Base-by-base conservation (phyloP, 2,888 invertebrate genomes). In the Ferdinandea cuprea region DNA sequence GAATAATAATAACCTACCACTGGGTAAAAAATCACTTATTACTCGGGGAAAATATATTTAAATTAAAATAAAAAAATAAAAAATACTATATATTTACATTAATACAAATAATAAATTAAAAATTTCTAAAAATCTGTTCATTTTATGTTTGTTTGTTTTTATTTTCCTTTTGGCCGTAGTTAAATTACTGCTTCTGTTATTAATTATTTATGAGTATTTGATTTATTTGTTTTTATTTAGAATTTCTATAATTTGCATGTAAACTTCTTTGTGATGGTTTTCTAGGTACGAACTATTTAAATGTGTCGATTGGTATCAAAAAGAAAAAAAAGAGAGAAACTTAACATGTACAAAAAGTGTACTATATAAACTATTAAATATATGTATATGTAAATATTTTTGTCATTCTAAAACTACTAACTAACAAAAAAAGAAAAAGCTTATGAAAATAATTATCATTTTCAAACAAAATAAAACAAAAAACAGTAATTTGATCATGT, bases 1-100 rank as follows among this genome's bases (percentile, higher is more conserved):
- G 13, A 71, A 63, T 8, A 56, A 76, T 50, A 37, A 52, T 50
- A 76, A 71, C 48, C 17, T 69, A 78, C 52, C 59, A 76, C 78
- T 85, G 85, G 86, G 86, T 87, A 86, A 85, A 87, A 88, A 88
- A 87, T 88, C 87, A 87, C 88, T 89, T 88, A 89, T 86, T 85
- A 85, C 71, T 35, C n/a, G 7, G 48, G 8, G 66, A 58, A 52
- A 72, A 46, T 61, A 77, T 56, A 48, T 61, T 59, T 76, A 40
- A 50, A 42, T 58, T 66, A 40, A 61, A 44, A 30, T n/a, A 71
- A 50, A 19, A 30, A 21, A 72, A 69, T 40, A 61, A 25, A 68
- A 56, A 15, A 46, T 86, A 87, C 87, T 86, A n/a, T 85, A 63
- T 86, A 87, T 88, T 86, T 85, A 76, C 86, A 83, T 85, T 87